Evolutionary conservation across 2,888 invertebrate genomes (phyloP).

Genomic region (Odontomyia ornata): DNA sequence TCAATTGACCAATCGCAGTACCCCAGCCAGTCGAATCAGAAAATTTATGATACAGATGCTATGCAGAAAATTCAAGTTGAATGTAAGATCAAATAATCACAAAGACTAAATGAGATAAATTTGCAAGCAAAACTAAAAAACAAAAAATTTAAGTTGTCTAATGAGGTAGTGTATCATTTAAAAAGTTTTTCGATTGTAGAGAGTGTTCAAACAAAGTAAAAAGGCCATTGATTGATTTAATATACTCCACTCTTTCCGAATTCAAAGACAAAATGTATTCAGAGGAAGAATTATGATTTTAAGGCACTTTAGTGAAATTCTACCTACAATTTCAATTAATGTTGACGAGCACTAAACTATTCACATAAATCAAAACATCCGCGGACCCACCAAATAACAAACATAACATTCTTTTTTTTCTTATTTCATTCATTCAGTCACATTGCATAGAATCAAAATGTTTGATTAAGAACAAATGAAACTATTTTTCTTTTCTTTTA

Average conservation of each 20-base stretch:
- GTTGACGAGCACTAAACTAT: background rate
- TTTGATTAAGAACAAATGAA: conserved; percentile 36
- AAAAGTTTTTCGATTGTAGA: too few relatives aligned
- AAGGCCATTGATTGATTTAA: too few relatives aligned
- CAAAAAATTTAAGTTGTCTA: too few relatives aligned
- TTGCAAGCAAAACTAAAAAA: too few relatives aligned
- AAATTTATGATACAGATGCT: conserved; percentile 15
- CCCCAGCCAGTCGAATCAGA: conserved; percentile 35
- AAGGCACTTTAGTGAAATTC: too few relatives aligned
- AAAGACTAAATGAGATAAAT: too few relatives aligned
- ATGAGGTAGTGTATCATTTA: too few relatives aligned
- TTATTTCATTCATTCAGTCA: conserved; percentile 26
- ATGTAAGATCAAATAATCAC: too few relatives aligned
- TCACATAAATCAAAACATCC: conserved; percentile 3
- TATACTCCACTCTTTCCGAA: too few relatives aligned
- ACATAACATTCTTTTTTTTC: conserved; percentile 33
- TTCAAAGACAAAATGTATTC: too few relatives aligned
- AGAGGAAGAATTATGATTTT: too few relatives aligned
- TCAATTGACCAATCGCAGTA: conserved; percentile 37
- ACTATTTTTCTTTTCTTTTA: background rate
- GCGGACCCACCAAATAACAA: conserved; percentile 26
- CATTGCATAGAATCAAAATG: conserved; percentile 14
- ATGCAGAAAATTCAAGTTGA: background rate
- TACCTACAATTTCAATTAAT: background rate
- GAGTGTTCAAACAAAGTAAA: too few relatives aligned